Evolutionary conservation across 2,888 invertebrate species (phyloP).

Genomic region (Thalpophila matura): DNA sequence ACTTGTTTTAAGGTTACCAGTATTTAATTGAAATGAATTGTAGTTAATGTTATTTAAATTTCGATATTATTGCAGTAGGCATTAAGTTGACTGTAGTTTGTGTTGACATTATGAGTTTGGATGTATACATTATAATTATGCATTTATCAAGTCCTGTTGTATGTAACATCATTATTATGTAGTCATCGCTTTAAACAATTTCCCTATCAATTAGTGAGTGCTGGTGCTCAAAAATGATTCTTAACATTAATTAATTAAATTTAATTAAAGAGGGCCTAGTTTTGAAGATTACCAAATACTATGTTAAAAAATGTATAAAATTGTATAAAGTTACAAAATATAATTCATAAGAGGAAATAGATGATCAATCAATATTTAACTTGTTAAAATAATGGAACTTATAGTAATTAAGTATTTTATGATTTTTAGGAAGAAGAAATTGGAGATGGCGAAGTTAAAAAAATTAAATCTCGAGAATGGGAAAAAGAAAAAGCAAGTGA

Average conservation of each 20-base stretch:
- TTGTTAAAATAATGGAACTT: background rate
- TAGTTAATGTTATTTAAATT: slow-evolving; percentile 36
- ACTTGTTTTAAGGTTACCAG: slow-evolving; percentile 79
- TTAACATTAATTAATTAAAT: too few species aligned
- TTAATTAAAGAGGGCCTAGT: too few species aligned
- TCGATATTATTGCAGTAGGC: slow-evolving; percentile 1
- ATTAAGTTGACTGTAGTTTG: slow-evolving; percentile 14
- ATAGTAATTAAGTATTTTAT: background rate
- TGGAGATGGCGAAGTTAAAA: slow-evolving; percentile 85
- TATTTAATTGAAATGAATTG: slow-evolving; percentile 40
- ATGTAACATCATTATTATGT: background rate
- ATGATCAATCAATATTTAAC: background rate
- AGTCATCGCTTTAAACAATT: slow-evolving; percentile 1
- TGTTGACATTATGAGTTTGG: slow-evolving; percentile 7
- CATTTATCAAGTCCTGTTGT: background rate
- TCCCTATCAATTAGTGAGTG: background rate
- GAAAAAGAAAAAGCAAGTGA: slow-evolving; percentile 83
- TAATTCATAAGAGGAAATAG: background rate
- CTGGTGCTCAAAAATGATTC: too few species aligned
- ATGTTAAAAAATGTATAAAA: too few species aligned
- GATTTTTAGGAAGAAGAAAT: slow-evolving; percentile 84
- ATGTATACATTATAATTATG: background rate
- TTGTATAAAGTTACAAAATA: too few species aligned
- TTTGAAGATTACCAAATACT: too few species aligned
- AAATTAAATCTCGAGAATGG: slow-evolving; percentile 87